Evolutionary conservation across 1,140 invertebrate genomes (phyloP).

Genomic region (Eumaeus atala): DNA sequence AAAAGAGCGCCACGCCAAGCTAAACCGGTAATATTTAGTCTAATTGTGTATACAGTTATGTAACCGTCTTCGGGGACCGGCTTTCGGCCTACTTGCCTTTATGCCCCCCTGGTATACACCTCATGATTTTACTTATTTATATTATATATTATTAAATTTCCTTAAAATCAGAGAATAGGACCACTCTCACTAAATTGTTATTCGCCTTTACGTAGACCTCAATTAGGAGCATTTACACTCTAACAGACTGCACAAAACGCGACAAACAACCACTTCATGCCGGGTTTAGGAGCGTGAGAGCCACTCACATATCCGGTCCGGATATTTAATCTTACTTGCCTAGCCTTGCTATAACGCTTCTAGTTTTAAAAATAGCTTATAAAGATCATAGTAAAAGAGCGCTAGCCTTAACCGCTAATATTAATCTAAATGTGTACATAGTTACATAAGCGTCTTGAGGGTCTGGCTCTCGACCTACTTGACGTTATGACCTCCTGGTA

Average conservation of each 20-base stretch:
- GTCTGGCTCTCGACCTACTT: slow-evolving; percentile 14
- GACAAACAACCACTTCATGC: too few species aligned
- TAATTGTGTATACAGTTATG: background rate
- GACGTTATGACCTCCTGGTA: slow-evolving; percentile 14
- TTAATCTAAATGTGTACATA: slow-evolving; percentile 5
- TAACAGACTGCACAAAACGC: too few species aligned
- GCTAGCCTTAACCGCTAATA: slow-evolving; percentile 14
- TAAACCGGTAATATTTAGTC: slow-evolving; percentile 14
- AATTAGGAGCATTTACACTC: too few species aligned
- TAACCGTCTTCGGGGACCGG: slow-evolving; percentile 8
- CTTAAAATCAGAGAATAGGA: too few species aligned
- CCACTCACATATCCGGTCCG: too few species aligned
- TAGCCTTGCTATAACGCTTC: background rate
- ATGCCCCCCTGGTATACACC: slow-evolving; percentile 11
- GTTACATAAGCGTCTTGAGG: slow-evolving; percentile 2
- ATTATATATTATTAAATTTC: slow-evolving; percentile 3
- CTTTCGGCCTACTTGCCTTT: slow-evolving; percentile 13
- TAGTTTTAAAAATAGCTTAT: background rate
- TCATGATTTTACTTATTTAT: slow-evolving; percentile 9
- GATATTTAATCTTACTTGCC: too few species aligned
- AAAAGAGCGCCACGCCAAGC: slow-evolving; percentile 1
- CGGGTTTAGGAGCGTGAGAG: too few species aligned
- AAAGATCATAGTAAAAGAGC: slow-evolving; percentile 1
- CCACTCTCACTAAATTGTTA: too few species aligned
- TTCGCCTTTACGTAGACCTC: too few species aligned